These are phyloP conservation scores for Corvus moneduloides DNA, from an alignment of 2,113 vertebrate genomes.

Conservation along the genomic window DNA sequence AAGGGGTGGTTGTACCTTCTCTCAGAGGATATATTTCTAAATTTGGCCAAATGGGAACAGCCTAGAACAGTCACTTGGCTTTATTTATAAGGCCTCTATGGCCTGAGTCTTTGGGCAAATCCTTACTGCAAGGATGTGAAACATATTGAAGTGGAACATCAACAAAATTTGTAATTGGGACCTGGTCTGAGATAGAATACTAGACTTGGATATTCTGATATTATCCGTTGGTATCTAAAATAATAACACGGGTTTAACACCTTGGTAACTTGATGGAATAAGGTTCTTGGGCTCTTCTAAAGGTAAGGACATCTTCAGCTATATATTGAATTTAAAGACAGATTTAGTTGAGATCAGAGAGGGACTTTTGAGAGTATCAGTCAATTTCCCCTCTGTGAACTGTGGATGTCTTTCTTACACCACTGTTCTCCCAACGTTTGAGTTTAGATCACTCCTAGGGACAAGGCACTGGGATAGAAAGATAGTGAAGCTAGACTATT, in stretches of 20 bases:
- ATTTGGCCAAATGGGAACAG: too few relatives aligned
- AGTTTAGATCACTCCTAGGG: neutral
- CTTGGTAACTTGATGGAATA: neutral
- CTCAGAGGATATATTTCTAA: too few relatives aligned
- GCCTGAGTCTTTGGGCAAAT: neutral
- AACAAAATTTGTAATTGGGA: neutral
- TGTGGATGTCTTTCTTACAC: neutral
- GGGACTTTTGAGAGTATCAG: neutral
- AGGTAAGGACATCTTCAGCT: neutral
- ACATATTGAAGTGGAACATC: neutral
- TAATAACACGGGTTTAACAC: neutral
- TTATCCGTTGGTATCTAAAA: neutral
- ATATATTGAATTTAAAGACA: neutral
- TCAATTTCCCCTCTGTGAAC: neutral
- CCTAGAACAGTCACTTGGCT: neutral
- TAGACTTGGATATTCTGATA: neutral
- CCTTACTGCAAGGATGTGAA: neutral
- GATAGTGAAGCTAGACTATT: neutral
- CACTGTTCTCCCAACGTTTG: neutral
- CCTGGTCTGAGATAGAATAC: neutral
- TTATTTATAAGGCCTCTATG: neutral
- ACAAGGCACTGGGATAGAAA: neutral
- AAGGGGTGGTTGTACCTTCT: too few relatives aligned
- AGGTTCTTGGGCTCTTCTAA: neutral
- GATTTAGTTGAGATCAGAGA: neutral